Base-by-base conservation (phyloP, 2,113 vertebrate genomes). In the Lepisosteus oculatus region DNA sequence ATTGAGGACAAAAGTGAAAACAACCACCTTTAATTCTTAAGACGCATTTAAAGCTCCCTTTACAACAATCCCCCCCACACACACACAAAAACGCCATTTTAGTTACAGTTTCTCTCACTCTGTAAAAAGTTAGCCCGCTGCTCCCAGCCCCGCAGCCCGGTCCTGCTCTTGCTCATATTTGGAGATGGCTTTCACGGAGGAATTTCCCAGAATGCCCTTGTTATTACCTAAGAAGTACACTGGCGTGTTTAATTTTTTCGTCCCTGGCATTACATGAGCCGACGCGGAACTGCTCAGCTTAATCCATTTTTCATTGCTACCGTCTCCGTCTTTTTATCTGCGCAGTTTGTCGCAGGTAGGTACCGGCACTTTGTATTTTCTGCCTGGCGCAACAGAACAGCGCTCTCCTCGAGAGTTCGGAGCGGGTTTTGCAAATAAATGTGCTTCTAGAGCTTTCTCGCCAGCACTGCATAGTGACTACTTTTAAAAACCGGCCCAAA, bases 131-230 rank as follows among this genome's bases (percentile, higher is more conserved):
- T 29, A 29, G 29, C 29, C 29, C 29, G 29, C 29, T 29, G 29
- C 29, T 9, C 73, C 42, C 68, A 74, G 76, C 81, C 29, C 78
- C 79, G 47, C 69, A 69, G 67, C 74, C 65, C 65, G 68, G 67
- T 17, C 55, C 74, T 77, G 68, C 77, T 80, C 71, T 72, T 94
- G 93, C 78, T 93, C 93, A 91, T 95, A 95, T 90, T 94, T 92
- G 93, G 92, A 89, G 74, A 85, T 85, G 76, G 82, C 81, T 51
- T 57, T 87, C 75, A 79, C 80, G 79, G 84, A 90, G 92, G 91
- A 93, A 93, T 93, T 92, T 93, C 93, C 93, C 93, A 89, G 84
- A 89, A 92, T 93, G 92, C 92, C 87, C 86, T 74, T 73, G 82
- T 75, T 56, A 17, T 56, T 41, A 11, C 42, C 72, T 8, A 54